phyloP scores from a whole-genome alignment of 2,888 invertebrate genomes.

The Scaptomyza cyrtandrae region DNA sequence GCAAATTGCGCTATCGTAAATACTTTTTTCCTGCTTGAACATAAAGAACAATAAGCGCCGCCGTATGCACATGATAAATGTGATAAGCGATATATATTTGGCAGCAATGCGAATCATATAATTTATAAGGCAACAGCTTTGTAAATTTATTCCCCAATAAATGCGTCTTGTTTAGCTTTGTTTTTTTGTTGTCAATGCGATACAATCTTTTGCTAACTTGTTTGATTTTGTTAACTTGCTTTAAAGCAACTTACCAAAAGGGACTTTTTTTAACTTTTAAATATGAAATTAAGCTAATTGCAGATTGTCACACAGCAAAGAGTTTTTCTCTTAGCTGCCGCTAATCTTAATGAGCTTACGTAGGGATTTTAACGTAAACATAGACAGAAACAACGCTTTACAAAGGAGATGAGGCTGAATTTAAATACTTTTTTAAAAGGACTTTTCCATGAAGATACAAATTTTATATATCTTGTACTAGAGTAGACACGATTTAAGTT shows the following conservation, averaged over 20 bases:
- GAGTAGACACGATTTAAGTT: no score
- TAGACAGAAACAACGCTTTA: neutral
- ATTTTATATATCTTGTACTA: no score
- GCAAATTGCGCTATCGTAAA: slow-evolving; percentile 79
- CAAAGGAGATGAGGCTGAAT: neutral
- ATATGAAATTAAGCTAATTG: slow-evolving; percentile 11
- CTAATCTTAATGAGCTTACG: slow-evolving; percentile 10
- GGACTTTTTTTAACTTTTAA: neutral
- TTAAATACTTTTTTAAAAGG: neutral
- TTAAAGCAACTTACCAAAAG: no score
- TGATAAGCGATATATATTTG: slow-evolving; percentile 69
- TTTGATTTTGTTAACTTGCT: no score
- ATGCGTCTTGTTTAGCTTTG: slow-evolving; percentile 31
- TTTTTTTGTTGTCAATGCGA: neutral
- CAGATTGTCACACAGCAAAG: neutral
- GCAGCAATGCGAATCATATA: slow-evolving; percentile 49
- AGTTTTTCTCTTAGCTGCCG: slow-evolving; percentile 4
- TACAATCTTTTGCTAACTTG: neutral
- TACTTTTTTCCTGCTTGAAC: slow-evolving; percentile 42
- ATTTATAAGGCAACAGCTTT: slow-evolving; percentile 34
- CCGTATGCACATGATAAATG: slow-evolving; percentile 74
- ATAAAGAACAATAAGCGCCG: slow-evolving; percentile 62
- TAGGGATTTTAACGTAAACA: neutral
- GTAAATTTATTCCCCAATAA: slow-evolving; percentile 50
- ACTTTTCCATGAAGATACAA: no score